A percentile compares a stretch with the other conserved stretches of the same genome.
phyloP scores from a whole-genome alignment of 2,888 invertebrate species.

The Melieria omissa region DNA sequence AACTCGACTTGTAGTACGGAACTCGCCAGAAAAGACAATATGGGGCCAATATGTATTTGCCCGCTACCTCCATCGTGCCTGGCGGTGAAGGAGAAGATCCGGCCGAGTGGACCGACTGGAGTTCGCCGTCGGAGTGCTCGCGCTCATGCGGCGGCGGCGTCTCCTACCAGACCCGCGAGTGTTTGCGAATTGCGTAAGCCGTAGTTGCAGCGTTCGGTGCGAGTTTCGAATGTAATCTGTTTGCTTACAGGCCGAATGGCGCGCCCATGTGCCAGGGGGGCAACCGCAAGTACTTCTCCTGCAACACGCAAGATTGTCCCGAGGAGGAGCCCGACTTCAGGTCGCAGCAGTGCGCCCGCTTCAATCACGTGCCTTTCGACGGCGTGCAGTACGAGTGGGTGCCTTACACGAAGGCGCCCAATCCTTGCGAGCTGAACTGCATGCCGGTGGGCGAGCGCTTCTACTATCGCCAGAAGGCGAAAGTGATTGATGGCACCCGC shows the following conservation, averaged over 20 bases:
- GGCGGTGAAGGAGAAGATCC: conserved; percentile 76
- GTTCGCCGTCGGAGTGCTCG: conserved; percentile 84
- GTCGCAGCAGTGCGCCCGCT: conserved; percentile 88
- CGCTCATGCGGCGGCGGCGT: conserved; percentile 94
- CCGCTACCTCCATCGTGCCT: conserved; percentile 79
- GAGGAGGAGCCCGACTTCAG: conserved; percentile 83
- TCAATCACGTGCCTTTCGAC: conserved; percentile 83
- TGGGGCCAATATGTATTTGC: conserved; percentile 78
- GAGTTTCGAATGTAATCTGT: neutral
- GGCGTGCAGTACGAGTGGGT: conserved; percentile 87
- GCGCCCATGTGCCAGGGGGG: conserved; percentile 79
- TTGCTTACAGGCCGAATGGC: conserved; percentile 71
- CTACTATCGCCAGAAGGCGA: conserved; percentile 85
- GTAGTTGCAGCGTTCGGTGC: neutral
- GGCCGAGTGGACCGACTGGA: conserved; percentile 84
- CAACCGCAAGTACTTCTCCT: conserved; percentile 86
- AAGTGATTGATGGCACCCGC: conserved; percentile 86
- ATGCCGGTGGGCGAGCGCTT: conserved; percentile 92
- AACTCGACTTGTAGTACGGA: conserved; percentile 69
- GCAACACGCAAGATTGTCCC: conserved; percentile 91
- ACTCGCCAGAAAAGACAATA: conserved; percentile 81
- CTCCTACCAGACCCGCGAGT: conserved; percentile 83
- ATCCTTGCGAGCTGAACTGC: conserved; percentile 95
- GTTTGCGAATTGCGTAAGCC: conserved; percentile 73
- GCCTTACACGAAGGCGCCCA: conserved; percentile 86